Percentiles rank a stretch among this genome's conserved stretches.
Evolutionary conservation across 2,888 invertebrate species (phyloP).

Genomic region (Hoplodrina ambigua): DNA sequence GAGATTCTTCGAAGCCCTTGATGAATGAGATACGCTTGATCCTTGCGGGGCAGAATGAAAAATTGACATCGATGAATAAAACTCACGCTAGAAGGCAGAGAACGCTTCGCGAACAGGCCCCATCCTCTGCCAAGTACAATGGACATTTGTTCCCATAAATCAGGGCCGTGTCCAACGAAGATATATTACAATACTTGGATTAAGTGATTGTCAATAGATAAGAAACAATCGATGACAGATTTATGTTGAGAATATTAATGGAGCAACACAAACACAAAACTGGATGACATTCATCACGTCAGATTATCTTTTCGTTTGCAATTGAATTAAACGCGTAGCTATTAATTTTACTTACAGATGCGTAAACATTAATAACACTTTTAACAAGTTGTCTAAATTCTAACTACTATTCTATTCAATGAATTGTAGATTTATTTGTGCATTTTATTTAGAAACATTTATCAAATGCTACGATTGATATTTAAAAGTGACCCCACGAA

Average conservation of each 20-base stretch:
- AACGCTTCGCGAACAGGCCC: constrained; percentile 35
- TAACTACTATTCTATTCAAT: constrained; percentile 6
- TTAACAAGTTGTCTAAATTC: constrained; percentile 19
- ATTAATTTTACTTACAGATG: constrained; percentile 29
- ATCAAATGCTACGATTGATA: constrained; percentile 2
- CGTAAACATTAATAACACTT: constrained; percentile 25
- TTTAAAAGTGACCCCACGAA: constrained; percentile 8
- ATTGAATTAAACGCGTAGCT: constrained; percentile 16
- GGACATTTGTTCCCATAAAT: constrained; percentile 58
- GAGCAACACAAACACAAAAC: constrained; percentile 28
- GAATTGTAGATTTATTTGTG: constrained; percentile 9
- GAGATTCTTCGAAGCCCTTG: constrained; percentile 62
- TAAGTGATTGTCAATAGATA: constrained; percentile 56
- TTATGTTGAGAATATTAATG: constrained; percentile 42
- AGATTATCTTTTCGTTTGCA: constrained; percentile 19
- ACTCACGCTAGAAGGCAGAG: constrained; percentile 58
- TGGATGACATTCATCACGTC: constrained; percentile 38
- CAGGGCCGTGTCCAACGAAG: constrained; percentile 46
- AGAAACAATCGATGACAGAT: constrained; percentile 52
- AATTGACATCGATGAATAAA: constrained; percentile 73
- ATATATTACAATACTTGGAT: constrained; percentile 56
- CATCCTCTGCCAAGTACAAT: constrained; percentile 40
- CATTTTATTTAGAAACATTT: constrained; percentile 23
- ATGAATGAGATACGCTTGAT: constrained; percentile 70
- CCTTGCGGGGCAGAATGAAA: constrained; percentile 67